Evolutionary conservation across 2,113 vertebrate species (phyloP).

Genomic region (Odontesthes bonariensis): DNA sequence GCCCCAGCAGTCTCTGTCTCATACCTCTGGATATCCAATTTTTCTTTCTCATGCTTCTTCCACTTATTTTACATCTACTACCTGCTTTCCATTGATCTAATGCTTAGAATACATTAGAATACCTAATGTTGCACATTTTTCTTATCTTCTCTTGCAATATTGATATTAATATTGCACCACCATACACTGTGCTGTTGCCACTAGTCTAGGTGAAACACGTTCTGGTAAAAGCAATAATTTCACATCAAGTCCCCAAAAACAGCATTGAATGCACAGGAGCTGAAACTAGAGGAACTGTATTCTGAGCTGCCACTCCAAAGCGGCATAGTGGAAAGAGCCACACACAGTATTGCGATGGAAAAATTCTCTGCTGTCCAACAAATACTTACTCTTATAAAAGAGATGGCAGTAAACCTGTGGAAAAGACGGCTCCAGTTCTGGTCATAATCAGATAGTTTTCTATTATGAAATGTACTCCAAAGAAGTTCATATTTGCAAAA

Average conservation of each 20-base stretch:
- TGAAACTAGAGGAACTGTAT: neutral
- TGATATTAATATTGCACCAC: neutral
- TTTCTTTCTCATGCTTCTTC: too few relatives aligned
- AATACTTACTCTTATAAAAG: neutral
- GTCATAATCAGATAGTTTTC: neutral
- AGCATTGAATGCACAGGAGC: neutral
- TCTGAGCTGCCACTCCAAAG: too few relatives aligned
- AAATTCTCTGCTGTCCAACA: neutral
- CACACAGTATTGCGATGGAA: neutral
- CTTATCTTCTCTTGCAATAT: neutral
- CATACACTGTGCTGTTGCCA: neutral
- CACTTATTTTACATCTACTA: too few relatives aligned
- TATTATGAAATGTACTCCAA: neutral
- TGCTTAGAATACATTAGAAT: too few relatives aligned
- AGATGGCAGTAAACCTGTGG: neutral
- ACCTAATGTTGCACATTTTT: neutral
- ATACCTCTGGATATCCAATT: too few relatives aligned
- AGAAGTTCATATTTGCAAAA: neutral
- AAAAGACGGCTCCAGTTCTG: neutral
- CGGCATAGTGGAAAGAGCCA: neutral
- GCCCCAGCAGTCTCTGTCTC: too few relatives aligned
- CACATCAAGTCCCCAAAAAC: neutral
- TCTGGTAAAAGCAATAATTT: neutral
- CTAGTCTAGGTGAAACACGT: neutral
- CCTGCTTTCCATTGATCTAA: too few relatives aligned